These are phyloP conservation scores for Eristalis arbustorum DNA, from an alignment of 2,888 invertebrate species.

Conservation along the genomic window DNA sequence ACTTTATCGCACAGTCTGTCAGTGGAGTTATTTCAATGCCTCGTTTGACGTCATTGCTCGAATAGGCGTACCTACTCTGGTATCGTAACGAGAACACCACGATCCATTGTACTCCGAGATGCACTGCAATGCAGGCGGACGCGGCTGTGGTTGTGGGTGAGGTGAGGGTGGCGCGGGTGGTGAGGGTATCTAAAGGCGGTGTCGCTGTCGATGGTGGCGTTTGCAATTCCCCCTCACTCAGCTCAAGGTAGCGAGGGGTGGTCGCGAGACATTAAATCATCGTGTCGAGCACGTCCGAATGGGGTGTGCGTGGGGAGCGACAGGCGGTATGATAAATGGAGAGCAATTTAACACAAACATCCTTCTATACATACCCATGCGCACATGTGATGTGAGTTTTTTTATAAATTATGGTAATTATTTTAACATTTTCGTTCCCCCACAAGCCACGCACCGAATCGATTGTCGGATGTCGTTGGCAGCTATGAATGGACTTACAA, in stretches of 20 bases:
- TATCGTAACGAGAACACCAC: conserved; percentile 38
- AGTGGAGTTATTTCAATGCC: conserved; percentile 64
- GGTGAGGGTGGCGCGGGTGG: too few relatives aligned
- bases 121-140: background rate
- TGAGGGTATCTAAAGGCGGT: too few relatives aligned
- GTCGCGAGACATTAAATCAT: conserved; percentile 22
- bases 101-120: conserved; percentile 35
- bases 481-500: background rate
- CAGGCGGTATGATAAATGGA: conserved; percentile 34
- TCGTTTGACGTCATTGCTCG: conserved; percentile 63
- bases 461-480: background rate
- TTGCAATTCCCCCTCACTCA: background rate
- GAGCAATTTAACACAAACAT: background rate
- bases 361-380: background rate
- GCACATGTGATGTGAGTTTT: background rate
- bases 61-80: conserved; percentile 35
- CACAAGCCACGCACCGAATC: background rate
- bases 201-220: background rate
- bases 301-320: conserved; percentile 3
- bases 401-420: conserved; percentile 42
- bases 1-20: conserved; percentile 34
- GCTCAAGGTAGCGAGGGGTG: background rate
- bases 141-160: background rate
- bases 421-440: conserved; percentile 19
- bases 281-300: conserved; percentile 32